phyloP scores from a whole-genome alignment of 2,888 invertebrate genomes.

The Drosophila kanekoi region DNA sequence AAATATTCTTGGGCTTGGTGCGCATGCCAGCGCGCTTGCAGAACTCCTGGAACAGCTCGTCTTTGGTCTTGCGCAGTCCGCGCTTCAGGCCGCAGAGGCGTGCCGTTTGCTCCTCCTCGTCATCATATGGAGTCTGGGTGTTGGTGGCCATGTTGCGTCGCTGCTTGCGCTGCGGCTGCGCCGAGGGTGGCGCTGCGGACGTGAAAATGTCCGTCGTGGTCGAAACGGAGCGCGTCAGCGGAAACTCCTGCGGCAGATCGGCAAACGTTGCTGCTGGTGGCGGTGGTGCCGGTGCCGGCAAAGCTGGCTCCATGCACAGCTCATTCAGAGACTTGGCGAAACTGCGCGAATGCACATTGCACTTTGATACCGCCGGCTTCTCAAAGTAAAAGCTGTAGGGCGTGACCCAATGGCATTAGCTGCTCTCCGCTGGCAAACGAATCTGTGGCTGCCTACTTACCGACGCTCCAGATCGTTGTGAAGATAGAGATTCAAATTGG shows the following conservation, averaged over 20 bases:
- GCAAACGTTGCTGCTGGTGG: conserved; percentile 59
- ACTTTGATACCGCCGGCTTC: conserved; percentile 81
- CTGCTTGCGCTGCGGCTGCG: conserved; percentile 49
- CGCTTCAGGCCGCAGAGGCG: conserved; percentile 82
- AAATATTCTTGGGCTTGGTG: conserved; percentile 84
- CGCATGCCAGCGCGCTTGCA: conserved; percentile 83
- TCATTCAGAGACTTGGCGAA: conserved; percentile 85
- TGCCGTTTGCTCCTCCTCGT: conserved; percentile 54
- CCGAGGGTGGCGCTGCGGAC: conserved; percentile 17
- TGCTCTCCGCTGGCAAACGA: not conserved
- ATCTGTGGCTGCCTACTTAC: conserved; percentile 44
- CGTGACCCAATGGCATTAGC: not conserved
- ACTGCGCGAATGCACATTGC: conserved; percentile 83
- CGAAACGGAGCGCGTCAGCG: conserved; percentile 84
- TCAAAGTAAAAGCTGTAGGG: conserved; percentile 82
- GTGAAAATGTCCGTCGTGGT: conserved; percentile 84
- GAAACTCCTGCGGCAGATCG: conserved; percentile 81
- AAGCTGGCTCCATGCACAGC: conserved; percentile 82
- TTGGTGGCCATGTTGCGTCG: conserved; percentile 80
- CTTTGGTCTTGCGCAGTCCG: conserved; percentile 83
- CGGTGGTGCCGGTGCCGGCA: conserved; percentile 50
- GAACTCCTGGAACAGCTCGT: conserved; percentile 84
- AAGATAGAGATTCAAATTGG: conserved; percentile 66
- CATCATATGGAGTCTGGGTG: conserved; percentile 52
- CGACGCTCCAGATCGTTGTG: conserved; percentile 74